Base-by-base conservation (phyloP, 2,797 vertebrate genomes). In the Manis crassicaudata region DNA sequence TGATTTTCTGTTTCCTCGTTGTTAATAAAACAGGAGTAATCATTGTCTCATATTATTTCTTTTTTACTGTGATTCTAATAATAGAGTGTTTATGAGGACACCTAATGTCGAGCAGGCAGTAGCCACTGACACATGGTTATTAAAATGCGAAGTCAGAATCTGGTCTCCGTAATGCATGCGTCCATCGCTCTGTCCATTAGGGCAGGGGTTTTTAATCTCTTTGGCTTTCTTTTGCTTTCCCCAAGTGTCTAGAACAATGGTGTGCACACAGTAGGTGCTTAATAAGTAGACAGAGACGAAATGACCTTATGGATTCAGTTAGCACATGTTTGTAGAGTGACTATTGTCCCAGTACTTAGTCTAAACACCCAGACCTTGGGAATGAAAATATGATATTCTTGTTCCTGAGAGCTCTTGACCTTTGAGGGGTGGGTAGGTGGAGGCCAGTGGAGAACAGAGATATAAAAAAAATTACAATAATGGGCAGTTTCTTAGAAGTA, bases 101-200 rank as follows among this genome's bases (percentile, higher is more conserved):
- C 21, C 16, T 23, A 62, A 21, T 21, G 32, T 7, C 21, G 2
- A 2, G 16, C 8, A 43, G 62, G 80, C 4, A 46, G 21, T 40
- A 65, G 54, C 1, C 35, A 70, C 11, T 5, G 21, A 27, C 17
- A 25, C 5, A 2, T 1, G 3, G 11, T 5, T 27, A 50, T n/a
- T 65, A 50, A 60, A 88, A 50, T 35, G 56, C 62, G 79, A 37
- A 56, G 62, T 23, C 37, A 6, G 32, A 52, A 77, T 73, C n/a
- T 46, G 25, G 17, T 72, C 12, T 32, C 27, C 6, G 2, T 17
- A 46, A 54, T 40, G 63, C 25, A 25, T 21, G 46, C 12, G 21
- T 18, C 7, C 52, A 16, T 58, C 27, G 27, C 25, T 60, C 27
- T 27, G 32, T 4, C 13, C 2, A 27, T 10, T 37, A 46, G 50